Conservation (phyloP, 2,797 vertebrate genomes). For the Melanotaenia parkinsoni region DNA sequence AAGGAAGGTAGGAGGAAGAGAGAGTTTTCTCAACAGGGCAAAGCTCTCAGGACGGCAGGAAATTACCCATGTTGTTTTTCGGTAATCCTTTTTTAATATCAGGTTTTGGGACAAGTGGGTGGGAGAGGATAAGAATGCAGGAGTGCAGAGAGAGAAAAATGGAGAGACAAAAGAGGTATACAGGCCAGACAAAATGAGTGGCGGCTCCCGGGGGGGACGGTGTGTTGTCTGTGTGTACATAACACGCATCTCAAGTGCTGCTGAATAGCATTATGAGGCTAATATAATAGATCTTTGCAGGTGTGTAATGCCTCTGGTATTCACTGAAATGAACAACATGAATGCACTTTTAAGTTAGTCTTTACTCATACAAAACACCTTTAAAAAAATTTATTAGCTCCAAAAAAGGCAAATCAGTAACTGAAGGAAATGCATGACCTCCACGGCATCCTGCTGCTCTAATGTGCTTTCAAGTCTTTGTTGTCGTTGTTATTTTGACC, state of each 20-base stretch:
- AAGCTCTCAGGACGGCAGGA: constrained; percentile 69
- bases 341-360: constrained; percentile 18
- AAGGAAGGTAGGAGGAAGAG: constrained; percentile 17
- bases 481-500: background rate
- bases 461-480: background rate
- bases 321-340: constrained; percentile 30
- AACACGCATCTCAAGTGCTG: constrained; percentile 64
- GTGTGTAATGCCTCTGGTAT: constrained; percentile 12
- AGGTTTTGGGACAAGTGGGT: constrained; percentile 58
- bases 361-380: constrained; percentile 4
- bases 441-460: too few relatives aligned
- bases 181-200: constrained; percentile 66
- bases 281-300: constrained; percentile 27
- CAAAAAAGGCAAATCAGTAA: constrained; percentile 1
- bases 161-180: constrained; percentile 65
- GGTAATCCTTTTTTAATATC: constrained; percentile 84
- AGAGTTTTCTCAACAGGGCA: constrained; percentile 50
- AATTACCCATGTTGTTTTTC: constrained; percentile 73
- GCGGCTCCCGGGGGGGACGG: constrained; percentile 54
- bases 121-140: constrained; percentile 36
- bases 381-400: constrained; percentile 10
- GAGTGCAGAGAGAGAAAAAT: constrained; percentile 17
- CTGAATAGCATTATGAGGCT: constrained; percentile 57
- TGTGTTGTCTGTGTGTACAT: constrained; percentile 63
- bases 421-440: background rate